These are phyloP conservation scores for Sarcophilus harrisii DNA, from an alignment of 2,797 vertebrate species.

Conservation along the genomic window DNA sequence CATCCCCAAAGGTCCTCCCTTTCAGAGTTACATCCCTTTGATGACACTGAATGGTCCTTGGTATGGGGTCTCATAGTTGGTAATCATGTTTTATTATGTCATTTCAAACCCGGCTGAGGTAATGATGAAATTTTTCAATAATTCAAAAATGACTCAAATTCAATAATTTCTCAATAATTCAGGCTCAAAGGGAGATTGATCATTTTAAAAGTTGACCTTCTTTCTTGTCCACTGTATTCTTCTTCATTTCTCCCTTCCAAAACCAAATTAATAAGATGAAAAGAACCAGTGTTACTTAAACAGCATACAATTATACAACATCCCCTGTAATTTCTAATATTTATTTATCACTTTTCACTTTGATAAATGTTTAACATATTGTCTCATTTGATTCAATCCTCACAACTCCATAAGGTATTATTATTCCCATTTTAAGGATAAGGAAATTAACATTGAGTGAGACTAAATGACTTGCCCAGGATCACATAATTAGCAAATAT, in stretches of 20 bases:
- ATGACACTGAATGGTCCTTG: background rate
- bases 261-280: background rate
- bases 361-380: background rate
- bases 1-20: conserved; percentile 10
- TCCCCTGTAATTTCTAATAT: background rate
- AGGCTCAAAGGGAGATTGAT: background rate
- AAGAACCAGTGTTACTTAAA: background rate
- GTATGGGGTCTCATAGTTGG: background rate
- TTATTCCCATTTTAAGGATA: background rate
- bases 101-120: background rate
- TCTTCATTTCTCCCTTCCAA: background rate
- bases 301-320: background rate
- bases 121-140: background rate
- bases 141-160: background rate
- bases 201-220: background rate
- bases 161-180: background rate
- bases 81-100: conserved; percentile 31
- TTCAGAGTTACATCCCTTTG: conserved; percentile 9
- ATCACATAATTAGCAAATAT: background rate
- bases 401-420: background rate
- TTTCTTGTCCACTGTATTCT: background rate
- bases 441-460: background rate
- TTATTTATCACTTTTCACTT: background rate
- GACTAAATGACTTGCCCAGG: background rate
- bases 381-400: background rate